Percentiles rank a stretch among this genome's conserved stretches.
Evolutionary conservation across 2,888 invertebrate genomes (phyloP).

Genomic region (Drosophila mulleri): DNA sequence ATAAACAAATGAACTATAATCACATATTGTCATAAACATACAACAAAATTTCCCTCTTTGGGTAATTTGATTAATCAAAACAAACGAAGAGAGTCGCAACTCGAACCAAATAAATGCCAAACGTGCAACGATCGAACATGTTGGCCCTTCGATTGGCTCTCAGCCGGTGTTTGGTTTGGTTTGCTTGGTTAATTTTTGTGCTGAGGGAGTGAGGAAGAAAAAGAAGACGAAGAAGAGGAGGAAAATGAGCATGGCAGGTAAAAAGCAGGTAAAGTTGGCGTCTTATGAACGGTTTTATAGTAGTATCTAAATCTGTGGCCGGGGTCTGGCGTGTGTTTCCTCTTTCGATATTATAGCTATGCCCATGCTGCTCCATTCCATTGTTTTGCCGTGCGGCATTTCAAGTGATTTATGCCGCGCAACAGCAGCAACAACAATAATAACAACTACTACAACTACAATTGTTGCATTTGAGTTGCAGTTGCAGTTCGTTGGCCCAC

Average conservation of each 20-base stretch:
- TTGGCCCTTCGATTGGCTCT: conserved; percentile 19
- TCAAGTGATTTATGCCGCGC: conserved; percentile 47
- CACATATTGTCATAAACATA: background rate
- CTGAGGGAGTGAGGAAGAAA: background rate
- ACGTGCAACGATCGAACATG: conserved; percentile 37
- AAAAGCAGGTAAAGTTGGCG: conserved; percentile 33
- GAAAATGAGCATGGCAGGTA: conserved; percentile 20
- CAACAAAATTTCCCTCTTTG: conserved; percentile 17
- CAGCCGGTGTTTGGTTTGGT: conserved; percentile 26
- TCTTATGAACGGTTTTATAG: conserved; percentile 25
- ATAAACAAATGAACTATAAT: background rate
- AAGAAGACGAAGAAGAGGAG: background rate
- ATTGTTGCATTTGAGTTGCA: conserved; percentile 49
- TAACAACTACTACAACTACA: conserved; percentile 22
- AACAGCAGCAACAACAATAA: conserved; percentile 1
- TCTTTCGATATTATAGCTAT: conserved; percentile 26
- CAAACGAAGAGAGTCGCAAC: conserved; percentile 31
- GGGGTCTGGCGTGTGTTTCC: conserved; percentile 36
- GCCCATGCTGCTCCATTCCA: conserved; percentile 6
- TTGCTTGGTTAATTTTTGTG: background rate
- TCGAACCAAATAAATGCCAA: conserved; percentile 18
- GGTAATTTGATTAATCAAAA: conserved; percentile 47
- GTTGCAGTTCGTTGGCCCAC: conserved; percentile 55
- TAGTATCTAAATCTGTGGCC: conserved; percentile 32
- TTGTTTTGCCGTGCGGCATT: conserved; percentile 29